These are phyloP conservation scores for Drosophila micromelanica DNA, from an alignment of 1,140 invertebrate species.

Conservation along the genomic window DNA sequence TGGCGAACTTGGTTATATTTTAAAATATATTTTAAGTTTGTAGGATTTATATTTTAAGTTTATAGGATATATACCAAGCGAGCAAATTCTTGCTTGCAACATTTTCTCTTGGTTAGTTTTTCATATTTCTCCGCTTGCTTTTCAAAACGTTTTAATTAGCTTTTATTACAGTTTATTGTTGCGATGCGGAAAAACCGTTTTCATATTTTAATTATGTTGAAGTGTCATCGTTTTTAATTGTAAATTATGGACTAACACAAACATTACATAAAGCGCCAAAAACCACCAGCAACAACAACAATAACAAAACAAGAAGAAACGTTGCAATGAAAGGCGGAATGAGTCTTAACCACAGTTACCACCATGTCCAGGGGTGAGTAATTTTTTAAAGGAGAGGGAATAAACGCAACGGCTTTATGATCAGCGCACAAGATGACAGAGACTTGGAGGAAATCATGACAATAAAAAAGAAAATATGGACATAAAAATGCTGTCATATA, in stretches of 20 bases:
- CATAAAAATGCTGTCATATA: no score
- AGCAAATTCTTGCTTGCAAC: background rate
- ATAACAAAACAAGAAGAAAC: no score
- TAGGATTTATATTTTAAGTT: no score
- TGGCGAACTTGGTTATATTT: no score
- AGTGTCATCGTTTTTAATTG: conserved; percentile 81
- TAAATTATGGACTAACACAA: conserved; percentile 69
- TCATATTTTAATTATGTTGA: conserved; percentile 82
- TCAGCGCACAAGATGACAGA: no score
- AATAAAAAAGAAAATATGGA: no score
- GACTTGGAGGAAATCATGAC: no score
- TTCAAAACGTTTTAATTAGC: conserved; percentile 67
- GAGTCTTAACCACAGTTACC: conserved; percentile 11
- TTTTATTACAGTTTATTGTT: conserved; percentile 81
- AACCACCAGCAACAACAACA: conserved; percentile 31
- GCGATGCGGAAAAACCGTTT: conserved; percentile 71
- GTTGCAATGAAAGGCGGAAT: background rate
- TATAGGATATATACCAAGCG: background rate
- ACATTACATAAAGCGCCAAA: conserved; percentile 58
- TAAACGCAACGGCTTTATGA: conserved; percentile 12
- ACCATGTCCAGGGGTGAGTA: conserved; percentile 33
- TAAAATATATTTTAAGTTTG: no score
- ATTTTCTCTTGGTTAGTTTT: background rate
- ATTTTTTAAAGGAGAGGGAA: conserved; percentile 1
- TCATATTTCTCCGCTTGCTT: conserved; percentile 20